Conservation (phyloP, 2,797 vertebrate genomes). For the Sebastes hubbsi region DNA sequence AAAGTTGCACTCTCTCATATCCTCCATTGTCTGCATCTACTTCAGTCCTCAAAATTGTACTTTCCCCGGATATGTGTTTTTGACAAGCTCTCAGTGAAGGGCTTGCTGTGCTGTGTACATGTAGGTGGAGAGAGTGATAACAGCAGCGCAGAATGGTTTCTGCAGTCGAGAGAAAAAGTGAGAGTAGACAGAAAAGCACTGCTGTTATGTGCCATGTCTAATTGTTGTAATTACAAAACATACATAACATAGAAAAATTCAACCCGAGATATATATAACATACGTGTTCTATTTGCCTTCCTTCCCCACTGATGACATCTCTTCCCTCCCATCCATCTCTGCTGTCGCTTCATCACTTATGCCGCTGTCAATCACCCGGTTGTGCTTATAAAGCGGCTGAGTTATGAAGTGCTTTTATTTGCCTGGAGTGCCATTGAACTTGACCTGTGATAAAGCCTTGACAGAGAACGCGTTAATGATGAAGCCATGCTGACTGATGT, state of each 20-base stretch:
- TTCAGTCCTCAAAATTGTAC: neutral
- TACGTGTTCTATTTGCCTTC: neutral
- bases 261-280: too few relatives aligned
- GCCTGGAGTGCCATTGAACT: constrained; percentile 63
- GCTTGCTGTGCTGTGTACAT: constrained; percentile 9
- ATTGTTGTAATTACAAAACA: neutral
- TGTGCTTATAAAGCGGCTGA: constrained; percentile 63
- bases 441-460: constrained; percentile 71
- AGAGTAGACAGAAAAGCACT: neutral
- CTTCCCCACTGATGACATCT: constrained; percentile 8
- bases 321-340: constrained; percentile 45
- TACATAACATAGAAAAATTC: neutral
- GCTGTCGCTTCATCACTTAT: constrained; percentile 55
- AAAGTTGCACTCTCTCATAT: neutral
- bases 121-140: constrained; percentile 26
- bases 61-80: constrained; percentile 21
- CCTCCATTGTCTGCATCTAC: neutral
- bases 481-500: constrained; percentile 61
- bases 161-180: neutral
- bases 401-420: constrained; percentile 73
- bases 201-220: neutral
- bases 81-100: constrained; percentile 22
- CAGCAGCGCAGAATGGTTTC: neutral
- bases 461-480: constrained; percentile 70
- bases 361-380: constrained; percentile 67